Percentiles rank a stretch among this genome's conserved stretches.
Evolutionary conservation across 1,140 invertebrate species (phyloP).

Genomic region (Microplitis mediator): DNA sequence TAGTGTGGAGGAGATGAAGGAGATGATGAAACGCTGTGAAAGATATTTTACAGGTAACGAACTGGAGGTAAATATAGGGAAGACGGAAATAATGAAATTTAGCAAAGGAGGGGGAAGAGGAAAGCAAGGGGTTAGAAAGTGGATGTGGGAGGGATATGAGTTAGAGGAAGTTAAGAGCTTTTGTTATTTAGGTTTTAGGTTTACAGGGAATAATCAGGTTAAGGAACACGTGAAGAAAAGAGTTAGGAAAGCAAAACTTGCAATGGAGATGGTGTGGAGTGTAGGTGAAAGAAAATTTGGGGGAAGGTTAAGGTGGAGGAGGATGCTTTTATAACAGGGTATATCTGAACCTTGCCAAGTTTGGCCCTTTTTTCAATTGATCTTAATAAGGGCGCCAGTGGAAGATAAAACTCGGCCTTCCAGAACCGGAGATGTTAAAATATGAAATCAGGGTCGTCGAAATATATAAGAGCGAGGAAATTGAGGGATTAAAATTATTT

Average conservation of each 20-base stretch:
- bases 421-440: too few relatives aligned
- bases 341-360: too few relatives aligned
- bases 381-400: too few relatives aligned
- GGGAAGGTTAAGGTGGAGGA: too few relatives aligned
- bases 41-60: constrained; percentile 8
- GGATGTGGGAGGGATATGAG: constrained; percentile 5
- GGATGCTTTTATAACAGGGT: too few relatives aligned
- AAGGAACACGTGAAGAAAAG: constrained; percentile 11
- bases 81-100: constrained; percentile 21
- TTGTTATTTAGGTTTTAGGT: constrained; percentile 14
- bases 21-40: constrained; percentile 3
- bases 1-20: constrained; percentile 14
- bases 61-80: constrained; percentile 15
- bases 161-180: constrained; percentile 24
- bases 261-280: too few relatives aligned
- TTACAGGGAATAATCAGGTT: not conserved
- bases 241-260: constrained; percentile 14
- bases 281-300: too few relatives aligned
- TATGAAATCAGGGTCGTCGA: too few relatives aligned
- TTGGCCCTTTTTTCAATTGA: too few relatives aligned
- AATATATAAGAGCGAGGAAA: too few relatives aligned
- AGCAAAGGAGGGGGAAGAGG: constrained; percentile 17
- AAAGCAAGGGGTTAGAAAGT: not conserved
- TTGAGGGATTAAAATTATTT: too few relatives aligned
- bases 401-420: too few relatives aligned